Evolutionary conservation across 1,140 invertebrate genomes (phyloP).

Genomic region (Sycophila sp.): DNA sequence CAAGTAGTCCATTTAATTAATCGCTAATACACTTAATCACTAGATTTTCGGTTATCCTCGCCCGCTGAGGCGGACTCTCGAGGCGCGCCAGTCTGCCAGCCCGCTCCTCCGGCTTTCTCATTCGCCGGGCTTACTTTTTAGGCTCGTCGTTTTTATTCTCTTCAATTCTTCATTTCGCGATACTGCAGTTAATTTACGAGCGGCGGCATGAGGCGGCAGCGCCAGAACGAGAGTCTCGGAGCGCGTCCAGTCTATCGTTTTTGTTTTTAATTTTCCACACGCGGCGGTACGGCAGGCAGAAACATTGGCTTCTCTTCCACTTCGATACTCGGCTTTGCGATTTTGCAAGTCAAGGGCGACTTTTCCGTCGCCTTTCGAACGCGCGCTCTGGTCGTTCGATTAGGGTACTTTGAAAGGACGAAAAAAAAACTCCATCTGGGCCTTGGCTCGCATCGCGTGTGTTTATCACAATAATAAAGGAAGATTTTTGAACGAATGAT

Average conservation of each 20-base stretch:
- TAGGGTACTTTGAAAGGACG: too few relatives aligned
- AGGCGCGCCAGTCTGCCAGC: neutral
- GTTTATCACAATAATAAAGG: too few relatives aligned
- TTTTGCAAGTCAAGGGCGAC: slow-evolving; percentile 13
- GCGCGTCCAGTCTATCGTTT: slow-evolving; percentile 61
- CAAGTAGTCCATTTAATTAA: too few relatives aligned
- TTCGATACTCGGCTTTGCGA: neutral
- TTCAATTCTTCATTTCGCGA: slow-evolving; percentile 36
- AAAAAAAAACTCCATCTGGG: slow-evolving; percentile 16
- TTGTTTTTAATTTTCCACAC: slow-evolving; percentile 38
- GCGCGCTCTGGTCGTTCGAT: neutral
- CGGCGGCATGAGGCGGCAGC: neutral
- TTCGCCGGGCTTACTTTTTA: neutral
- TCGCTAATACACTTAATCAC: slow-evolving; percentile 57
- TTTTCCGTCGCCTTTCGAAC: neutral
- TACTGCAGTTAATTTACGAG: slow-evolving; percentile 40
- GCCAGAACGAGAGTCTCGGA: slow-evolving; percentile 55
- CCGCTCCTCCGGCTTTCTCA: neutral
- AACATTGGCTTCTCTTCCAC: slow-evolving; percentile 52
- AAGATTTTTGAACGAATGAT: too few relatives aligned
- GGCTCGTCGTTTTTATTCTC: slow-evolving; percentile 28
- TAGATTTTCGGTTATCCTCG: slow-evolving; percentile 63
- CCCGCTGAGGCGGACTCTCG: slow-evolving; percentile 62
- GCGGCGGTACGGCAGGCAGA: slow-evolving; percentile 56
- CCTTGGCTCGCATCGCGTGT: neutral